These are phyloP conservation scores for Pachyramphus minor DNA, from an alignment of 2,113 vertebrate genomes.

Conservation along the genomic window DNA sequence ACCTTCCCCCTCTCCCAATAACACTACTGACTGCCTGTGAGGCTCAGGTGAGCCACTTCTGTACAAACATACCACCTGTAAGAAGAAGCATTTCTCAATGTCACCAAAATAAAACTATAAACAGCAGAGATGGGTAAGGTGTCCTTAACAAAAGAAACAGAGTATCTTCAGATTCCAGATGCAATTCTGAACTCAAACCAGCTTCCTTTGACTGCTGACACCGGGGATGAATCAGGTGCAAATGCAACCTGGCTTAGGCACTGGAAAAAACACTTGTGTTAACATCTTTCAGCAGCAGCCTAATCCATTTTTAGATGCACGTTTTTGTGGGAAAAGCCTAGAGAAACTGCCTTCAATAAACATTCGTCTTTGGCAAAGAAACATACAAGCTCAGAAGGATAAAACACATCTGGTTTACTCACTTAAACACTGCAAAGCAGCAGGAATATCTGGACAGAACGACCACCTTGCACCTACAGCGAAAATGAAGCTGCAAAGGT, in stretches of 20 bases:
- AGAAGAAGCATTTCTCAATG: neutral
- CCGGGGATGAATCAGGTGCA: neutral
- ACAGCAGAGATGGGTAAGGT: neutral
- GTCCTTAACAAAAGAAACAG: neutral
- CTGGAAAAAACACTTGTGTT: neutral
- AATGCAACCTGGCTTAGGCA: neutral
- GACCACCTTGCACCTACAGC: neutral
- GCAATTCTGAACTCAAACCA: neutral
- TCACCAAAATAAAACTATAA: neutral
- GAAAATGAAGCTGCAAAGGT: neutral
- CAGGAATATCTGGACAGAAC: neutral
- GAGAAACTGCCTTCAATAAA: neutral
- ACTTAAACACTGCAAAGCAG: neutral
- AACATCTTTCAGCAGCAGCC: neutral
- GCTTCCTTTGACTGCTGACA: neutral
- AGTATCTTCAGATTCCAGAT: neutral
- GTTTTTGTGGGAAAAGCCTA: neutral
- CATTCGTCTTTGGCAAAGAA: neutral
- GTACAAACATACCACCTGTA: neutral
- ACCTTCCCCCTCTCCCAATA: neutral
- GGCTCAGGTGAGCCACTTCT: neutral
- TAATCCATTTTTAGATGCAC: neutral
- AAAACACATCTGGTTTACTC: neutral
- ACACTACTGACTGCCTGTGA: neutral
- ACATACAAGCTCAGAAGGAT: neutral